A percentile compares a stretch with the other conserved stretches of the same genome.
Evolutionary conservation across 2,888 invertebrate species (phyloP).

Genomic region (Acronicta alni): DNA sequence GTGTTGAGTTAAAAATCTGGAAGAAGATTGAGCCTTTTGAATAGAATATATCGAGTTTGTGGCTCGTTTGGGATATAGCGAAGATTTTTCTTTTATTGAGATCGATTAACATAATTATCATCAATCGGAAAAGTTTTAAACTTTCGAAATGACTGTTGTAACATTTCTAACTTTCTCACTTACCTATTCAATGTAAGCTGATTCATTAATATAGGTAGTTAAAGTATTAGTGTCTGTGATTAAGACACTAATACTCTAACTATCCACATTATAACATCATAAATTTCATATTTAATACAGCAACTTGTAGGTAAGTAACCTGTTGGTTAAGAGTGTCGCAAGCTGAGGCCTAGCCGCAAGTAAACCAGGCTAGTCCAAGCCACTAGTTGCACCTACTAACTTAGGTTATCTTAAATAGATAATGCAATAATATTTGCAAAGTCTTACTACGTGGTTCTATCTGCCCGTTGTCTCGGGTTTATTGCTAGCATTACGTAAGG

Average conservation of each 20-base stretch:
- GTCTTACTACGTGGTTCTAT: constrained; percentile 15
- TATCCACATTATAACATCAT: constrained; percentile 7
- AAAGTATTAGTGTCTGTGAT: too few relatives aligned
- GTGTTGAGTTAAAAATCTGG: constrained; percentile 30
- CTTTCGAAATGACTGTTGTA: background rate
- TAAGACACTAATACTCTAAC: background rate
- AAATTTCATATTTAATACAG: constrained; percentile 29
- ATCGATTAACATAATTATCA: background rate
- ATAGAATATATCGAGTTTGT: constrained; percentile 9
- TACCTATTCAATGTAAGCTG: background rate
- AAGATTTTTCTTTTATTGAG: background rate
- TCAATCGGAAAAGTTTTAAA: background rate
- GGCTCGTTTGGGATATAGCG: constrained; percentile 5
- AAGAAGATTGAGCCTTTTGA: constrained; percentile 7
- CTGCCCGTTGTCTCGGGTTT: constrained; percentile 31
- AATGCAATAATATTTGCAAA: constrained; percentile 48
- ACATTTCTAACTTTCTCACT: background rate
- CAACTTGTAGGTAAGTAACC: constrained; percentile 39
- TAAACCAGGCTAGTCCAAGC: constrained; percentile 42
- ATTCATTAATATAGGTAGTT: too few relatives aligned
- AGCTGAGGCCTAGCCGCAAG: constrained; percentile 53
- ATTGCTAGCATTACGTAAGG: constrained; percentile 35
- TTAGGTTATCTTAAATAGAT: constrained; percentile 43
- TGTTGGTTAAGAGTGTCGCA: constrained; percentile 57
- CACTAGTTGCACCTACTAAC: constrained; percentile 48